Evolutionary conservation across 2,113 vertebrate species (phyloP).

Genomic region (Salvelinus fontinalis): DNA sequence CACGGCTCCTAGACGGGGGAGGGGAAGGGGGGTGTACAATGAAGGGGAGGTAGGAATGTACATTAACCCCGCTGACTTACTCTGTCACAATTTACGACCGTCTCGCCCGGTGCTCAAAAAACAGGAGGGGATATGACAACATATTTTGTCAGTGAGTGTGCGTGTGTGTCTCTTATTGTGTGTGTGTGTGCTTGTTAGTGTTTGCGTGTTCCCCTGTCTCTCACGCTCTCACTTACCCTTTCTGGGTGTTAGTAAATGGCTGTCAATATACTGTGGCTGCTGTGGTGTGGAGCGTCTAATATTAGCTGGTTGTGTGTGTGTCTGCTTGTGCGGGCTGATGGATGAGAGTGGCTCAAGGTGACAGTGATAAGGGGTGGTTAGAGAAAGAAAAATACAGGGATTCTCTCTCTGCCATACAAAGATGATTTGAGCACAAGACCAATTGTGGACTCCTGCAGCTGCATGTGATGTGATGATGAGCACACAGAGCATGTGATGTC

Average conservation of each 20-base stretch:
- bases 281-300: neutral
- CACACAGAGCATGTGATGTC: slow-evolving; percentile 1
- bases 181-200: slow-evolving; percentile 7
- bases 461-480: neutral
- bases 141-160: slow-evolving; percentile 8
- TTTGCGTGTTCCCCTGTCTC: slow-evolving; percentile 20
- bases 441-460: neutral
- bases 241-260: neutral
- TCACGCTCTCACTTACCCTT: slow-evolving; percentile 8
- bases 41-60: too few species aligned
- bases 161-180: neutral
- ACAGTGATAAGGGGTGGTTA: slow-evolving; percentile 3
- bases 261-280: neutral
- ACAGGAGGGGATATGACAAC: neutral
- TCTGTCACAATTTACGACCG: slow-evolving; percentile 8
- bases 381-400: neutral
- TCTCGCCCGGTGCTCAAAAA: neutral
- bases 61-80: neutral
- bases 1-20: slow-evolving; percentile 36
- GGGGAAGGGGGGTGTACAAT: neutral
- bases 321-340: neutral
- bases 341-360: slow-evolving; percentile 6
- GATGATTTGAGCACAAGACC: neutral
- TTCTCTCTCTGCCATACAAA: neutral
- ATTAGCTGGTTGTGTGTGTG: slow-evolving; percentile 39